Evolutionary conservation across 2,113 vertebrate species (phyloP).

Genomic region (Melanocharis versteri): DNA sequence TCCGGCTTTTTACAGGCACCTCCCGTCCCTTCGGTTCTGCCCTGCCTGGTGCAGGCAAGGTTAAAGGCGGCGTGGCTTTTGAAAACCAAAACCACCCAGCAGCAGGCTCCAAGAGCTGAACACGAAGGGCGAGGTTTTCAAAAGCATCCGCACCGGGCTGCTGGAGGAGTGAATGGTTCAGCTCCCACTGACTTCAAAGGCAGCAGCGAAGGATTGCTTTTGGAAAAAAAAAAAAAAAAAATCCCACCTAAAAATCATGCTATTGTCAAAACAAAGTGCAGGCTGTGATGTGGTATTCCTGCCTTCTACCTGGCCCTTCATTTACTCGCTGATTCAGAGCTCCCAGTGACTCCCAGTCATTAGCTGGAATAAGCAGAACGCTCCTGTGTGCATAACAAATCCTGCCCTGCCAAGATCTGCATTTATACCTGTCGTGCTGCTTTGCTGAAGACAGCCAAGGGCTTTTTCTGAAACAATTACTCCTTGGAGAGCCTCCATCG

Average conservation of each 20-base stretch:
- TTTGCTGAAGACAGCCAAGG: neutral
- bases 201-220: neutral
- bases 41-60: neutral
- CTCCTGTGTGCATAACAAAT: slow-evolving; percentile 42
- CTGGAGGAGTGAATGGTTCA: neutral
- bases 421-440: neutral
- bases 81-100: neutral
- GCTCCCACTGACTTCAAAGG: slow-evolving; percentile 49
- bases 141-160: neutral
- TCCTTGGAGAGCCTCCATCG: neutral
- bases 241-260: neutral
- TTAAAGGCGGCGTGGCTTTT: neutral
- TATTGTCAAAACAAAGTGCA: slow-evolving; percentile 56
- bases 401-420: neutral
- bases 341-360: slow-evolving; percentile 10
- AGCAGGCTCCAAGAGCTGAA: neutral
- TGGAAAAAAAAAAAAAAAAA: neutral
- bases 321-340: slow-evolving; percentile 46
- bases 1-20: fast-evolving
- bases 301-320: slow-evolving; percentile 14
- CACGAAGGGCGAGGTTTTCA: neutral
- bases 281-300: slow-evolving; percentile 46
- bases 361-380: neutral
- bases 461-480: neutral
- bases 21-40: neutral